Conservation (phyloP, 2,113 vertebrate genomes). For the Leptobrachium leishanense region DNA sequence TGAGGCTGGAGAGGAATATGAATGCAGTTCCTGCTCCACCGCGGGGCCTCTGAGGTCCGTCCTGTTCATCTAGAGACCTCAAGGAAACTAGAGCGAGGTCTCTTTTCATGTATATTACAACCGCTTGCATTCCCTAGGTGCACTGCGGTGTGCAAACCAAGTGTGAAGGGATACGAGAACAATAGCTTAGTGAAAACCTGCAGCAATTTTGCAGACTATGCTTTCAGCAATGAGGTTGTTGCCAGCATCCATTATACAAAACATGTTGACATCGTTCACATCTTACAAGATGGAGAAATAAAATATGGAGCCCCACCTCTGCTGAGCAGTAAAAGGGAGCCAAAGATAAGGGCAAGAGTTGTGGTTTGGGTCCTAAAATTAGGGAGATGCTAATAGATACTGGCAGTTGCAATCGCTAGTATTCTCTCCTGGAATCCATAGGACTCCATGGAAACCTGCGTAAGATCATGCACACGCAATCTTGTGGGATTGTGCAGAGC, state of each 20-base stretch:
- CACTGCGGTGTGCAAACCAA: constrained; percentile 67
- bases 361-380: too few relatives aligned
- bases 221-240: constrained; percentile 15
- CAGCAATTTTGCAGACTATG: constrained; percentile 33
- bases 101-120: constrained; percentile 81
- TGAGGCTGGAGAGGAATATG: constrained; percentile 72
- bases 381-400: too few relatives aligned
- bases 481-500: too few relatives aligned
- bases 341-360: too few relatives aligned
- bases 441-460: too few relatives aligned
- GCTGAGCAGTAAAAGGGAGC: too few relatives aligned
- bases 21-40: constrained; percentile 67
- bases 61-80: constrained; percentile 77
- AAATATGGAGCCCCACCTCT: too few relatives aligned
- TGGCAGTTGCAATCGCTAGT: too few relatives aligned
- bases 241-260: constrained; percentile 19
- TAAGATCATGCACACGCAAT: too few relatives aligned
- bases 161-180: constrained; percentile 68
- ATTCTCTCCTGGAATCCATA: too few relatives aligned
- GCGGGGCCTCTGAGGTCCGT: constrained; percentile 71
- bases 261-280: neutral
- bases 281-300: constrained; percentile 10
- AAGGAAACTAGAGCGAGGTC: constrained; percentile 74
- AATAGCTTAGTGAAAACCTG: constrained; percentile 68
- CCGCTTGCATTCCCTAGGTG: constrained; percentile 73